Conservation (phyloP, 2,113 vertebrate species). For the Zosterops pallidus region DNA sequence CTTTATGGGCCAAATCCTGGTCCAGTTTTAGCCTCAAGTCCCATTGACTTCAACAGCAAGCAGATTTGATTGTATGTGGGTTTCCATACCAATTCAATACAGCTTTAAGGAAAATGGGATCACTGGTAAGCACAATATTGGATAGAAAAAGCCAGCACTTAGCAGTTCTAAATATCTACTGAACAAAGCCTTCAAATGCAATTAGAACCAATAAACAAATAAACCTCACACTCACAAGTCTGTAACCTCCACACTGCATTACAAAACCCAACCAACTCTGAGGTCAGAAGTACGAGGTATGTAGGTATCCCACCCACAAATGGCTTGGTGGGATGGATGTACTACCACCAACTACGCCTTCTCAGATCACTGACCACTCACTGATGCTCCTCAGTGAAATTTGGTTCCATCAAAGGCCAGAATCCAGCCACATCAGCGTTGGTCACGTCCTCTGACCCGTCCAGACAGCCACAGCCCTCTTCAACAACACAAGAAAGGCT, state of each 20-base stretch:
- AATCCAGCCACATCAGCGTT: rapidly evolving
- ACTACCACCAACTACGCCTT: not conserved
- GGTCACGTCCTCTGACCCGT: not conserved
- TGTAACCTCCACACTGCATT: not conserved
- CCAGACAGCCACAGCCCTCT: not conserved
- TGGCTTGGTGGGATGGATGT: not conserved
- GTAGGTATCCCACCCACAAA: not conserved
- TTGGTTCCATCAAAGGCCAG: not conserved
- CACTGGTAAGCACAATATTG: not conserved
- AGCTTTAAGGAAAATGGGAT: slow-evolving; percentile 49
- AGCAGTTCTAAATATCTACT: not conserved
- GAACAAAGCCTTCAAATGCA: not conserved
- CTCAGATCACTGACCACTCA: not conserved
- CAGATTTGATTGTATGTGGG: not conserved
- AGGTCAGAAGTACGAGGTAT: not conserved
- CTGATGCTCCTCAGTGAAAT: not conserved
- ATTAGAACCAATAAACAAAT: not conserved
- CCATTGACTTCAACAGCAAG: not conserved
- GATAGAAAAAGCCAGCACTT: not conserved
- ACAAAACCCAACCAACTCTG: not conserved
- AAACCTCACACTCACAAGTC: not conserved
- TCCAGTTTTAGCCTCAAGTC: slow-evolving; percentile 26
- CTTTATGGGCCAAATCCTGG: slow-evolving; percentile 67
- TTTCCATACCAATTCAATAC: slow-evolving; percentile 44
- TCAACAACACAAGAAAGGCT: not conserved